phyloP scores from a whole-genome alignment of 37 sponge, comb jelly and placozoan genomes.

The Theonella swinhoei region DNA sequence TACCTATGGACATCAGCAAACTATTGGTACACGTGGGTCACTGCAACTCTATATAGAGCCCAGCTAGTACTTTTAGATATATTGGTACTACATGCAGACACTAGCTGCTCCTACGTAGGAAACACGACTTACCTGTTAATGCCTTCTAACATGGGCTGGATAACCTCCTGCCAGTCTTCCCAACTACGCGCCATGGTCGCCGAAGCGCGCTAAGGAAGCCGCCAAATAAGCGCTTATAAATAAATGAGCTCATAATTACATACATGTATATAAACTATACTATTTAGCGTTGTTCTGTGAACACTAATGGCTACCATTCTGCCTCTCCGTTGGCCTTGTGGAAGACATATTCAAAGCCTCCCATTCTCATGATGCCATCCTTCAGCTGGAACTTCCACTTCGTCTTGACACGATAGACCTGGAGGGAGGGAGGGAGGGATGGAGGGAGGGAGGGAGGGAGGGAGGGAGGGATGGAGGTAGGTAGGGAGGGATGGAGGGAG shows the following conservation, averaged over 20 bases:
- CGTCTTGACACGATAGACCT: constrained; percentile 72
- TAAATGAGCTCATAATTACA: neutral
- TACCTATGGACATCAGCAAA: constrained; percentile 69
- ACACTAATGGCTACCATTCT: constrained; percentile 82
- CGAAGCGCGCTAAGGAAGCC: neutral
- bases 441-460: no score
- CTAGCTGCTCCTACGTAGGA: no score
- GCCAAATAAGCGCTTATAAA: neutral
- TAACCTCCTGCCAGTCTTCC: constrained; percentile 48
- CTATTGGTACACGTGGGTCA: neutral
- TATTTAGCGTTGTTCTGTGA: no score
- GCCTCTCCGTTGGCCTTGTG: constrained; percentile 92
- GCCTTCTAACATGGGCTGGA: constrained; percentile 44
- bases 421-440: no score
- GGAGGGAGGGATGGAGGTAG: no score
- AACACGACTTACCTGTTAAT: constrained; percentile 71
- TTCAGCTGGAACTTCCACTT: constrained; percentile 97
- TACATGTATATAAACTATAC: no score
- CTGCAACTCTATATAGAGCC: neutral
- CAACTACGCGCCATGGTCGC: neutral
- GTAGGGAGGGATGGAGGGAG: no score
- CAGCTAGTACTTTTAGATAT: neutral
- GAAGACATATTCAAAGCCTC: constrained; percentile 91
- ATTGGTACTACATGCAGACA: no score
- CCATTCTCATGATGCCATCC: constrained; percentile 95